Evolutionary conservation across 2,113 vertebrate species (phyloP).

Genomic region (Pseudois nayaur): DNA sequence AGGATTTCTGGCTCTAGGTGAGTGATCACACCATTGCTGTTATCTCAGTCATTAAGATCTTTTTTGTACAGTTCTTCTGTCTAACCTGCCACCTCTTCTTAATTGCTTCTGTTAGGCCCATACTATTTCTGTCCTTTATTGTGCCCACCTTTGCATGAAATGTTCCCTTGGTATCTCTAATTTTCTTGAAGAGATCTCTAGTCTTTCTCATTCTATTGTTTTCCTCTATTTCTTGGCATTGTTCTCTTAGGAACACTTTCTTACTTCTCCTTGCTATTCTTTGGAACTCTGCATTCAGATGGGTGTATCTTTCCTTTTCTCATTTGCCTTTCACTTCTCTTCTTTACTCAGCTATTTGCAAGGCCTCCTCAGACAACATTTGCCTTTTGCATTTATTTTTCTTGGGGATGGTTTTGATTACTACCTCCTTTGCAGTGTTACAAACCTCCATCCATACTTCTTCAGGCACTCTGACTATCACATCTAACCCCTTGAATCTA

Average conservation of each 20-base stretch:
- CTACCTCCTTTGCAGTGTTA: not conserved
- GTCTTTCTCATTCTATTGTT: not conserved
- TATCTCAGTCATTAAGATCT: not conserved
- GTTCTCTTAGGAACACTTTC: not conserved
- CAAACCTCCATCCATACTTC: not conserved
- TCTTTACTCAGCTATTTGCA: not conserved
- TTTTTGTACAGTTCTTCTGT: not conserved
- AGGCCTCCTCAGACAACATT: not conserved
- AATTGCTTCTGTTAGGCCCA: not conserved
- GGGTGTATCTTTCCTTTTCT: not conserved
- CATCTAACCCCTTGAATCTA: not conserved
- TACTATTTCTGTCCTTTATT: not conserved
- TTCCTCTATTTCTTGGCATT: not conserved
- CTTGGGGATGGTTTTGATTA: not conserved
- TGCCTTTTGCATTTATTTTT: not conserved
- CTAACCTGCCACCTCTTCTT: not conserved
- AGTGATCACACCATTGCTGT: not conserved
- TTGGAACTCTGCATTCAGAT: not conserved
- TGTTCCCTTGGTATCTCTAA: not conserved
- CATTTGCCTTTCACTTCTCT: not conserved
- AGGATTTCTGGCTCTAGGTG: not conserved
- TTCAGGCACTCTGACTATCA: not conserved
- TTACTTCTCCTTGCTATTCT: not conserved
- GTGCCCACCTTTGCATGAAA: not conserved
- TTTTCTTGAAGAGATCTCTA: not conserved